These are phyloP conservation scores for Phainopepla nitens DNA, from an alignment of 2,113 vertebrate genomes.

Conservation along the genomic window DNA sequence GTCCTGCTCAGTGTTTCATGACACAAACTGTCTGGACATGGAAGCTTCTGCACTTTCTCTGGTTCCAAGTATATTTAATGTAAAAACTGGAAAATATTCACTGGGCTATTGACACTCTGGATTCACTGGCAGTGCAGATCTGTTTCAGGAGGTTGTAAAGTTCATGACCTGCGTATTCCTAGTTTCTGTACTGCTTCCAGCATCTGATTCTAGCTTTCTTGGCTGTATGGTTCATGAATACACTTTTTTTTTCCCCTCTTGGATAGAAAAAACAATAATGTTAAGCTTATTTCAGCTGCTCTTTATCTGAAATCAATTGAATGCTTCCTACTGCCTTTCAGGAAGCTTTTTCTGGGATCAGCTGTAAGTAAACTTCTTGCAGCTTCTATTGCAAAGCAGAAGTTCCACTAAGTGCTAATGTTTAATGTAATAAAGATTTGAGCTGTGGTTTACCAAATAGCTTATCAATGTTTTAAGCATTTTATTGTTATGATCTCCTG, in stretches of 20 bases:
- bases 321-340: constrained; percentile 15
- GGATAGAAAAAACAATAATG: not conserved
- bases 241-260: not conserved
- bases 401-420: not conserved
- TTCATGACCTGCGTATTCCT: not conserved
- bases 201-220: not conserved
- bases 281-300: not conserved
- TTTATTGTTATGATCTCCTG: not conserved
- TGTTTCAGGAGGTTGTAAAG: not conserved
- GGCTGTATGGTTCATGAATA: not conserved
- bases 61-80: not conserved
- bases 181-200: not conserved
- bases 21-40: not conserved
- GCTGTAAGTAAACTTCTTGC: not conserved
- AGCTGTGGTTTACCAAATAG: not conserved
- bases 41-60: not conserved
- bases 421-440: not conserved
- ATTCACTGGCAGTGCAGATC: not conserved
- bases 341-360: constrained; percentile 1
- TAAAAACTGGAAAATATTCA: not conserved
- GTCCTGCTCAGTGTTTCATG: fast-evolving
- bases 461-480: not conserved
- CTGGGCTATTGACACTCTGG: not conserved
- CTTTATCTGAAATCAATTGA: constrained; percentile 17
- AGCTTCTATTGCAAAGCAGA: not conserved